Evolutionary conservation across 2,113 vertebrate genomes (phyloP), one percentile per base, ranked within the genome.

Genomic region (Nansenia antarctica): DNA sequence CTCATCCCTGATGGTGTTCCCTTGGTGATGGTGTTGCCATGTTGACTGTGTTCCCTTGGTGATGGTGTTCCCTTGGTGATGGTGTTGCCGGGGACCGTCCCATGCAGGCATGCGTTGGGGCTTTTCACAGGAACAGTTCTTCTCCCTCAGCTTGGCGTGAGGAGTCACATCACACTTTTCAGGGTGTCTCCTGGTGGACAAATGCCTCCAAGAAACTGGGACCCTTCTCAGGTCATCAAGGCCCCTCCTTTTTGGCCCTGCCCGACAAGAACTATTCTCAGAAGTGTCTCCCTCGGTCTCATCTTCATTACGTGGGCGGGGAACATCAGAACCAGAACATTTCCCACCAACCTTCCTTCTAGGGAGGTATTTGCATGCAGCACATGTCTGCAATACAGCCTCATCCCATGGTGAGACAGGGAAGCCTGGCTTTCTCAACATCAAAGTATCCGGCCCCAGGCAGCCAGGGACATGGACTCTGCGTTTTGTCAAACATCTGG

Each of bases 241-340:
- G 0, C 26, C 2, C 30, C 57, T 65, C 72, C 76, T 72, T 20
- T 81, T 87, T 1, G 37, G 20, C 0, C 45, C 64, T 0, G 30
- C 5, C 18, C 9, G 58, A 54, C 67, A 54, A 0, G 72, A 76
- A 14, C 82, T 60, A 69, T 88, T 91, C 32, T 88, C 87, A 1
- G 82, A 86, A 0, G 80, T 85, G 1, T 91, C 89, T 0, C 80
- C 80, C 8, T 86, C 87, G 0, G 69, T 82, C 54, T 85, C 77
- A 0, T 58, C 83, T 1, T 70, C 65, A 0, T 7, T 70, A 27
- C 11, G 72, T 6, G n/a, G 31, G 4, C 42, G 27, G 0, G 60
- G 2, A 2, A 72, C 31, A 1, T 82, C 78, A 0, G 72, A 52
- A 1, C 49, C 31, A 14, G 69, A 78, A 0, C 57, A 29, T 9